A percentile compares a stretch with the other conserved stretches of the same genome.
Evolutionary conservation across 2,888 invertebrate species (phyloP).

Genomic region (Drosophila kanekoi): DNA sequence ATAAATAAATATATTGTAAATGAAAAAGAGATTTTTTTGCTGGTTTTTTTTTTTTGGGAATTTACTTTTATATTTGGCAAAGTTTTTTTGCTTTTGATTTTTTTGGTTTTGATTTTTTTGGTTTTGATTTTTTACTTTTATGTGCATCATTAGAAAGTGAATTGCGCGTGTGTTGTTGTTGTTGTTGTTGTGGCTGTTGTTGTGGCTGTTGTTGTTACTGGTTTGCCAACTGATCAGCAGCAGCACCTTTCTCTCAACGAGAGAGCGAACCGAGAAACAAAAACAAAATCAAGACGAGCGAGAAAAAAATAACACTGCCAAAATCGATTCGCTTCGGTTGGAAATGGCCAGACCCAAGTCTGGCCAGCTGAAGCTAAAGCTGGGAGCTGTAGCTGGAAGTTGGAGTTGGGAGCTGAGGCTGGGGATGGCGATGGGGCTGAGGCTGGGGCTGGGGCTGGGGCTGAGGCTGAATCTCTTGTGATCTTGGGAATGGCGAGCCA

Average conservation of each 20-base stretch:
- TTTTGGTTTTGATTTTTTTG: slow-evolving; percentile 19
- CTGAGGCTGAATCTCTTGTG: slow-evolving; percentile 1
- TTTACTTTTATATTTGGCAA: slow-evolving; percentile 17
- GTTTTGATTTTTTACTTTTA: slow-evolving; percentile 38
- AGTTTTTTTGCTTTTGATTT: slow-evolving; percentile 14
- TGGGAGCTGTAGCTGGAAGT: neutral
- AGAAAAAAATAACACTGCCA: slow-evolving; percentile 49
- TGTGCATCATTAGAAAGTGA: slow-evolving; percentile 65
- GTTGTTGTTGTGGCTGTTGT: slow-evolving; percentile 38
- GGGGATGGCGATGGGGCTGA: slow-evolving; percentile 7
- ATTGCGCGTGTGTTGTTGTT: slow-evolving; percentile 58
- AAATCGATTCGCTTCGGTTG: slow-evolving; percentile 60
- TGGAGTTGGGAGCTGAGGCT: neutral
- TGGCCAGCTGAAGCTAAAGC: slow-evolving; percentile 14
- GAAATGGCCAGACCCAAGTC: slow-evolving; percentile 30
- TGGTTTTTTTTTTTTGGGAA: slow-evolving; percentile 8
- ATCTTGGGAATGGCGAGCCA: slow-evolving; percentile 30
- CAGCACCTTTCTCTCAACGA: slow-evolving; percentile 63
- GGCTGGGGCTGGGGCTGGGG: neutral
- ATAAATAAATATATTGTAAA: slow-evolving; percentile 41
- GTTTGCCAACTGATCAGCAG: slow-evolving; percentile 58
- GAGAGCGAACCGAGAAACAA: slow-evolving; percentile 41
- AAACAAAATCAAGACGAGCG: slow-evolving; percentile 30
- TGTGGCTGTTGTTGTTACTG: slow-evolving; percentile 52
- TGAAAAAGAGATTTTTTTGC: slow-evolving; percentile 37